Evolutionary conservation across 2,113 vertebrate species (phyloP).

Genomic region (Bombycilla garrulus): DNA sequence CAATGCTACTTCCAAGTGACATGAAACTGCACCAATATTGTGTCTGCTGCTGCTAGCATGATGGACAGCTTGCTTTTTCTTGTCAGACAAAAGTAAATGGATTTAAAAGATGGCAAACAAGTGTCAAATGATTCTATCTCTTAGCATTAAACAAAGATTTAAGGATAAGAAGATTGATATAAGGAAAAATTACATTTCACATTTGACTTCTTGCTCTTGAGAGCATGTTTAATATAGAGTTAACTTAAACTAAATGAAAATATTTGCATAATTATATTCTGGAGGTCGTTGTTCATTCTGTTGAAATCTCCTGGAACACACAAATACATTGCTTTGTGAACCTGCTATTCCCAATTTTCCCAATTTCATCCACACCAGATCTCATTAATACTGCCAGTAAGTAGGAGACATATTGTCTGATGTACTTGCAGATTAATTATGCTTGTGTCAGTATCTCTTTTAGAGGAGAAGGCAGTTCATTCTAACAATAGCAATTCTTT

Average conservation of each 20-base stretch:
- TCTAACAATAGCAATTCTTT: conserved; percentile 14
- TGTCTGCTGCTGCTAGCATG: background rate
- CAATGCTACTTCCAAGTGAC: background rate
- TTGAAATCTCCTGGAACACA: conserved; percentile 43
- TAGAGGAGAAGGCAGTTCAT: background rate
- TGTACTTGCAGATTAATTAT: conserved; percentile 52
- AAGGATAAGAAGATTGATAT: background rate
- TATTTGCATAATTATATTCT: conserved; percentile 59
- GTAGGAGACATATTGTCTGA: conserved; percentile 28
- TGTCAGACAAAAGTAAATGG: background rate
- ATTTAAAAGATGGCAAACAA: conserved; percentile 3
- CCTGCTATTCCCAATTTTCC: conserved; percentile 28
- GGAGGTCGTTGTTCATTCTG: conserved; percentile 19
- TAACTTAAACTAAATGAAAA: conserved; percentile 48
- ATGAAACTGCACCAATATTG: background rate
- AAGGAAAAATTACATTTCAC: conserved; percentile 8
- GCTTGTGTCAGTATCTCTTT: conserved; percentile 6
- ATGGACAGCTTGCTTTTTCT: background rate
- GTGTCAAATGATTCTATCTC: background rate
- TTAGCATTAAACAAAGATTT: background rate
- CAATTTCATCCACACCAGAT: conserved; percentile 36
- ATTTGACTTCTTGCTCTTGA: background rate
- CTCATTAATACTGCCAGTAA: conserved; percentile 44
- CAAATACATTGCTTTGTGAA: background rate
- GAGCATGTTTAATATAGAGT: background rate